A percentile compares a stretch with the other conserved stretches of the same genome.
phyloP scores from a whole-genome alignment of 1,140 invertebrate species.

The Sesamia nonagrioides region DNA sequence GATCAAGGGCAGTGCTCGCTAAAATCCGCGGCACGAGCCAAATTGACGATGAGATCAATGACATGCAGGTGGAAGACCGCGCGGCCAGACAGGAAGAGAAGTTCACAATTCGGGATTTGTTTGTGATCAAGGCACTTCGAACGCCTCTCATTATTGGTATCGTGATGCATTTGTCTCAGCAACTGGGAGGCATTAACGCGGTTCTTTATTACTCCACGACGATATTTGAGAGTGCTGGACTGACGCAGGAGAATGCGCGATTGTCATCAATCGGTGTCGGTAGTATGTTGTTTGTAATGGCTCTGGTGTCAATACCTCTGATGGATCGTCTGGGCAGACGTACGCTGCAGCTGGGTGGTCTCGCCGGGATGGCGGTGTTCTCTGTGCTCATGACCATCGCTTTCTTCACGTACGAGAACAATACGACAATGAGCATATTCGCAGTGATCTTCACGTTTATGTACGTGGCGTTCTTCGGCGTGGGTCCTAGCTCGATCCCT shows the following conservation, averaged over 20 bases:
- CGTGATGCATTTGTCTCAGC: slow-evolving; percentile 98
- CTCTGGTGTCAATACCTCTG: slow-evolving; percentile 96
- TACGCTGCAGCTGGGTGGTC: slow-evolving; percentile 95
- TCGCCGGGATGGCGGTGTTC: slow-evolving; percentile 97
- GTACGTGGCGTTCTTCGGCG: slow-evolving; percentile 97
- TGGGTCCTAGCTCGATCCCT: slow-evolving; percentile 97
- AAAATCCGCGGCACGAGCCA: slow-evolving; percentile 82
- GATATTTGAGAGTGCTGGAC: slow-evolving; percentile 94
- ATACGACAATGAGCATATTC: slow-evolving; percentile 88
- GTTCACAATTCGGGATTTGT: slow-evolving; percentile 93
- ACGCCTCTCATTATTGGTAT: slow-evolving; percentile 95
- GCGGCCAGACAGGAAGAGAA: slow-evolving; percentile 94
- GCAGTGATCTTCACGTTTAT: slow-evolving; percentile 96
- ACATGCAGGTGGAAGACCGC: slow-evolving; percentile 95
- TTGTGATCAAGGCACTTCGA: slow-evolving; percentile 92
- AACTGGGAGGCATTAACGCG: slow-evolving; percentile 97
- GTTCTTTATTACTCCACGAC: slow-evolving; percentile 97
- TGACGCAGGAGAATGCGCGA: slow-evolving; percentile 92
- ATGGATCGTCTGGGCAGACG: slow-evolving; percentile 96
- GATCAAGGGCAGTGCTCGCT: slow-evolving; percentile 90
- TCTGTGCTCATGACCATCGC: slow-evolving; percentile 96
- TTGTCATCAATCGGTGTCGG: slow-evolving; percentile 98
- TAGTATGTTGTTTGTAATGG: slow-evolving; percentile 97
- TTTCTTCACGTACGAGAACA: slow-evolving; percentile 88
- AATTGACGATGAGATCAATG: slow-evolving; percentile 95